Evolutionary conservation across 2,797 vertebrate species (phyloP).

Genomic region (Perodicticus potto): DNA sequence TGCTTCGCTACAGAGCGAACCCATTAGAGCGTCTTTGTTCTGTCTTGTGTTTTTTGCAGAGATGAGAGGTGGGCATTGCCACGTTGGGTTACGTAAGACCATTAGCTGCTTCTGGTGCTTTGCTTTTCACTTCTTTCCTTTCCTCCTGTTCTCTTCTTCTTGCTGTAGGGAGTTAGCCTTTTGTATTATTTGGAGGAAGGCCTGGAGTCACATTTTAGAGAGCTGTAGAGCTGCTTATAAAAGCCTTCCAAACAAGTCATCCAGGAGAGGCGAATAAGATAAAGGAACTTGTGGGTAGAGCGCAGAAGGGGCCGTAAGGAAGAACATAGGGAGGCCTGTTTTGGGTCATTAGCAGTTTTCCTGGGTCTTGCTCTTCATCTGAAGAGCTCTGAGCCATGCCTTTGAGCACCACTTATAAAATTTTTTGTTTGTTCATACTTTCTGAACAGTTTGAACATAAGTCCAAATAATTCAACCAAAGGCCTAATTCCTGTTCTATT

Average conservation of each 20-base stretch:
- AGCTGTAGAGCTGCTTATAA: not conserved
- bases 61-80: not conserved
- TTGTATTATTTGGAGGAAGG: not conserved
- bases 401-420: not conserved
- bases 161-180: not conserved
- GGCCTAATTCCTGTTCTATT: not conserved
- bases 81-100: not conserved
- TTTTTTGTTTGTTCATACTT: not conserved
- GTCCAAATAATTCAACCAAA: not conserved
- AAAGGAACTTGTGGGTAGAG: not conserved
- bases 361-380: rapidly evolving
- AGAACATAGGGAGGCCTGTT: not conserved
- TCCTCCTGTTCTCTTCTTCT: not conserved
- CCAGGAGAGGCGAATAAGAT: not conserved
- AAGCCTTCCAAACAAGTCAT: not conserved
- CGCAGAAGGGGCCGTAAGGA: not conserved
- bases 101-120: not conserved
- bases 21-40: not conserved
- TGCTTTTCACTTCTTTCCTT: not conserved
- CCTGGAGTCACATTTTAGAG: not conserved
- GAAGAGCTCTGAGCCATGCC: not conserved
- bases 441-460: not conserved
- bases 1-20: rapidly evolving
- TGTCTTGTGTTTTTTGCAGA: not conserved
- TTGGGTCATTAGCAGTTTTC: not conserved